Evolutionary conservation across 2,113 vertebrate species (phyloP), one percentile per base, ranked within the genome.

Genomic region (Oxyruncus cristatus): DNA sequence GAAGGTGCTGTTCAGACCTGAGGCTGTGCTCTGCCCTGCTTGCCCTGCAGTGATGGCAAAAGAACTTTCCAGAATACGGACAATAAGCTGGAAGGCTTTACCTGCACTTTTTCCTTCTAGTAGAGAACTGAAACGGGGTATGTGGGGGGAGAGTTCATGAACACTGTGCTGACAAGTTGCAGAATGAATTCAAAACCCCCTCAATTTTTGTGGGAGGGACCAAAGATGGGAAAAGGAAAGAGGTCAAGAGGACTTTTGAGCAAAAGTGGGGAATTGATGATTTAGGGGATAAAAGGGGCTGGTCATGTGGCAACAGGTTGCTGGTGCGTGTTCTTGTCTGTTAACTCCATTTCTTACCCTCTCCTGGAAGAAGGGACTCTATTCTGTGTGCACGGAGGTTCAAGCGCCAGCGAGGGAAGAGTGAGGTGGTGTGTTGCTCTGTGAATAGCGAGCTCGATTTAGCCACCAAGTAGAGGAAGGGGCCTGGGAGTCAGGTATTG

Each of bases 361-460:
- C 5, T 33, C 22, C 14, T 50, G n/a, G 55, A 11, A 50, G 56
- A 46, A 39, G 10, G 20, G 19, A 1, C 6, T 81, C 39, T 5
- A 1, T 26, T 17, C 49, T 23, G 0, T 9, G 30, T 10, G 55
- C 3, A 7, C 5, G 0, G 63, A 85, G 49, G 7, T 14, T 23
- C 2, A 16, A 58, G 13, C 5, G 27, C n/a, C 3, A 5, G 37
- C 26, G 21, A 1, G 19, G 22, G n/a, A 23, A 5, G 9, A 37
- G 22, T 1, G 27, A 26, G 28, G 8, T 3, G 8, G 32, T 5
- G 14, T 26, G n/a, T 41, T 4, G 1, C 39, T 13, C 9, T 13
- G 1, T 2, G 12, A 71, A 3, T 7, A 56, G 9, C 0, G 0
- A 33, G n/a, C 23, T 26, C 19, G 42, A 20, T 41, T 14, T 28